A percentile compares a stretch with the other conserved stretches of the same genome.
Conservation (phyloP, 2,113 vertebrate species). For the Hemibagrus wyckioides region DNA sequence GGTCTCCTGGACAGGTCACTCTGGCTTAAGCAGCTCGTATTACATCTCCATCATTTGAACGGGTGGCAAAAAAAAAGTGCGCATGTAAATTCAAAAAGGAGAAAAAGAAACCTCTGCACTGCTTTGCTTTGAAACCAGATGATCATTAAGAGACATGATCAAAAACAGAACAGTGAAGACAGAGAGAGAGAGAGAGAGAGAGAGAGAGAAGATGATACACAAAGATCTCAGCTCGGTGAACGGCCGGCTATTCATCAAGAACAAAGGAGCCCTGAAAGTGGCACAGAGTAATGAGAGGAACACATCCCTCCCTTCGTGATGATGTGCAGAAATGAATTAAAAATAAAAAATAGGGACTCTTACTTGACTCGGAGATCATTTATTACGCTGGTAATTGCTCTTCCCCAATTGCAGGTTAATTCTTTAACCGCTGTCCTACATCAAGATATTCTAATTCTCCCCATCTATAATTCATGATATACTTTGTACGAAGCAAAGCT, state of each 20-base stretch:
- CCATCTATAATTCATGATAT: slow-evolving; percentile 83
- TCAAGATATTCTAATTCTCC: slow-evolving; percentile 75
- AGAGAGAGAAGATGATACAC: background rate
- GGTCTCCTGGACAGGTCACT: slow-evolving; percentile 46
- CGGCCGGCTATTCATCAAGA: slow-evolving; percentile 73
- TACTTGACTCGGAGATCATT: slow-evolving; percentile 72
- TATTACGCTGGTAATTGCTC: slow-evolving; percentile 81
- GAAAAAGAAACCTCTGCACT: slow-evolving; percentile 6
- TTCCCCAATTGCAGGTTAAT: slow-evolving; percentile 80
- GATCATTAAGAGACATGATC: slow-evolving; percentile 30
- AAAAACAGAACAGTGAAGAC: background rate
- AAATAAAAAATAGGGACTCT: slow-evolving; percentile 76
- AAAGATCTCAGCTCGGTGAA: slow-evolving; percentile 53
- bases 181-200: background rate
- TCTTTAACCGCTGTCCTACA: slow-evolving; percentile 81
- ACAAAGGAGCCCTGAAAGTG: slow-evolving; percentile 71
- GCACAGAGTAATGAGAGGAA: slow-evolving; percentile 71
- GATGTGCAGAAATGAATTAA: slow-evolving; percentile 78
- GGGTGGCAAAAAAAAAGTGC: background rate
- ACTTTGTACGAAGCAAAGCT: slow-evolving; percentile 83
- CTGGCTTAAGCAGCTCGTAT: slow-evolving; percentile 52
- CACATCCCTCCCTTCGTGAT: slow-evolving; percentile 65
- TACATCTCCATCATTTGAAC: slow-evolving; percentile 45
- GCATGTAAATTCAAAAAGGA: background rate
- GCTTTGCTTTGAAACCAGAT: slow-evolving; percentile 24